Percentiles rank a stretch among this genome's conserved stretches.
Conservation (phyloP, 2,113 vertebrate genomes). For the Ciconia boyciana region DNA sequence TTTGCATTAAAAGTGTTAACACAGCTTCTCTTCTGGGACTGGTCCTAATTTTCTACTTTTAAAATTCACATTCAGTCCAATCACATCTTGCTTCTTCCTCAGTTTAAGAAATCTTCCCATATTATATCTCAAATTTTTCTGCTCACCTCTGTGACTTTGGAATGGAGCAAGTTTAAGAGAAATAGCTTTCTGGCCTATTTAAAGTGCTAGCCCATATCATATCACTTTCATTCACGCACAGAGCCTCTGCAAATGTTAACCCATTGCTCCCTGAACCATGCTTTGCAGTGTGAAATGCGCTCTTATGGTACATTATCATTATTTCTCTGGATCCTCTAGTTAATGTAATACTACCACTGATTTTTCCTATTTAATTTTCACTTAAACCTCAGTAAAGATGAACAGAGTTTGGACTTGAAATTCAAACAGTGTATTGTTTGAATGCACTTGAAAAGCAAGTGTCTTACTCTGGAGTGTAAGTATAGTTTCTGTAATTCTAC, state of each 20-base stretch:
- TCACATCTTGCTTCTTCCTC: background rate
- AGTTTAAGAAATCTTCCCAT: background rate
- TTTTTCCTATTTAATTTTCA: background rate
- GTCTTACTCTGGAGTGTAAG: background rate
- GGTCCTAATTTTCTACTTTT: background rate
- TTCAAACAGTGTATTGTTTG: background rate
- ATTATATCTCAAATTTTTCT: background rate
- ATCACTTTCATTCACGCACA: background rate
- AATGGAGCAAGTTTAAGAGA: background rate
- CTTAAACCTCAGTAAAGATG: background rate
- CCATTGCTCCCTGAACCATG: background rate
- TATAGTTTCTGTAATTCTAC: background rate
- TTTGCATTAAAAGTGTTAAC: background rate
- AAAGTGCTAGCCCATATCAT: background rate
- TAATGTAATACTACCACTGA: background rate
- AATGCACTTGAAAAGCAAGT: background rate
- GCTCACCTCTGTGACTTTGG: background rate
- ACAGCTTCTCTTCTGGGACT: background rate
- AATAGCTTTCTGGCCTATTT: background rate
- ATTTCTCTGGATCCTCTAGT: background rate
- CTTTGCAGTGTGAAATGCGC: background rate
- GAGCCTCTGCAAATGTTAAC: background rate
- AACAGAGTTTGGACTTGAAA: background rate
- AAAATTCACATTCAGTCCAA: background rate
- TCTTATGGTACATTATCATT: background rate